A percentile compares a stretch with the other conserved stretches of the same genome.
phyloP scores from a whole-genome alignment of 2,797 vertebrate genomes.

The Alectoris magna region DNA sequence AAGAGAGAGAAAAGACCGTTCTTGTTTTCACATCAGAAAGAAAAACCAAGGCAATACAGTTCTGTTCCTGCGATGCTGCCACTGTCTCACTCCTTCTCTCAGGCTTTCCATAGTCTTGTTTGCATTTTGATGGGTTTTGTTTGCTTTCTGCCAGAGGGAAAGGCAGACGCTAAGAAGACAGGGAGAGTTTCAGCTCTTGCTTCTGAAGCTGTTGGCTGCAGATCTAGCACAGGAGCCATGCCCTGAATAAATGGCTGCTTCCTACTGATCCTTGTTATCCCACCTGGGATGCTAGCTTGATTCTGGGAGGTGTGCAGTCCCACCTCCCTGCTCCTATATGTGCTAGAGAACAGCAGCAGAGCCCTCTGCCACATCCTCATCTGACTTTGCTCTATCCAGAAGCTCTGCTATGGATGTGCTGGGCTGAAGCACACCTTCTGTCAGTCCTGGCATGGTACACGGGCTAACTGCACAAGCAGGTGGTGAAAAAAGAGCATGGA shows the following conservation, averaged over 20 bases:
- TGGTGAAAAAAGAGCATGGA: neutral
- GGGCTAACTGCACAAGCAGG: neutral
- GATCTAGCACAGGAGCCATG: neutral
- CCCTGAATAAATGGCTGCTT: neutral
- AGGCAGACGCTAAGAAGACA: neutral
- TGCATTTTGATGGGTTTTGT: constrained; percentile 7
- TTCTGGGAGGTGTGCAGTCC: no score
- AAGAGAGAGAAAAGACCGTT: neutral
- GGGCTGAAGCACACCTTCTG: neutral
- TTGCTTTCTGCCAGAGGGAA: neutral
- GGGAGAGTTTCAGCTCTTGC: neutral
- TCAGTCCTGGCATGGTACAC: neutral
- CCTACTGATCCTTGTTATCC: neutral
- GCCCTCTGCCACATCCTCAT: neutral
- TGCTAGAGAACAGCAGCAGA: rapidly evolving
- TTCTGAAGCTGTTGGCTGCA: neutral
- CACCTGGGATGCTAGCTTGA: neutral
- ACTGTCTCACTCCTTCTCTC: rapidly evolving
- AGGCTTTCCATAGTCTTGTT: neutral
- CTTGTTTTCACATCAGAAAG: neutral
- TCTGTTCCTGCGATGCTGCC: neutral
- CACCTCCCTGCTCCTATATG: neutral
- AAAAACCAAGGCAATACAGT: neutral
- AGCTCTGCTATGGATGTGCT: neutral
- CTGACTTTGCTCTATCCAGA: neutral